Evolutionary conservation across 2,888 invertebrate genomes (phyloP), one percentile per base, ranked within the genome.

Genomic region (Rhorus exstirpatorius): DNA sequence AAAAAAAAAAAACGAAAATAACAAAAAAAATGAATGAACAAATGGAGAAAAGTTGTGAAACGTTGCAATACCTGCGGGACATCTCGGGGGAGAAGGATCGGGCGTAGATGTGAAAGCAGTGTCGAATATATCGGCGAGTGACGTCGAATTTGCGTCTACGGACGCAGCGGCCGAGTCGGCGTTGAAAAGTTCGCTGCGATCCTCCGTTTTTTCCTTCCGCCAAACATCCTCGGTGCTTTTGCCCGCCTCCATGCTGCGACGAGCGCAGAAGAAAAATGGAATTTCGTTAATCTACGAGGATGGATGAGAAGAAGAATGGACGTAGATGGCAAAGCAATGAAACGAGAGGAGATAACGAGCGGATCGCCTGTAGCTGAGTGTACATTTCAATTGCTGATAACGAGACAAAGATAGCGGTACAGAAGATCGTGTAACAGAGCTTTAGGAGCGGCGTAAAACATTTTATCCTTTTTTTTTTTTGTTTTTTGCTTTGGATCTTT

Each of bases 121-220:
- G 89, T 95, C 95, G 85, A 95, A 93, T 89, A 95, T 95, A 90
- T 95, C 95, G 68, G 94, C 95, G 85, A 95, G 89, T 8, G 95
- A 95, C 70, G 95, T 92, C 3, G 92, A 90, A 84, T 90, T 92
- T 26, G 88, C 87, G 46, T 90, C 90, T 35, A 88, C 87, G 7
- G 89, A 87, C 0, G 87, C 88, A 19, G 90, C 79, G 10, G 90
- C 84, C 26, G 90, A 84, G 79, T 92, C 92, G 26, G 86, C 84
- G 77, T 88, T 88, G 74, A 91, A 92, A 19, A 91, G 79, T 38
- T 88, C 87, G 75, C 49, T 88, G 61, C 88, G 87, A 71, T 90
- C 84, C 60, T 90, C 91, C 0, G 87, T 84, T 87, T 92, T 92
- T 77, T 85, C 89, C 79, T 91, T 91, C n/a, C 86, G 88, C 90